Evolutionary conservation across 2,888 invertebrate species (phyloP).

Genomic region (Drosophila meridionalis): DNA sequence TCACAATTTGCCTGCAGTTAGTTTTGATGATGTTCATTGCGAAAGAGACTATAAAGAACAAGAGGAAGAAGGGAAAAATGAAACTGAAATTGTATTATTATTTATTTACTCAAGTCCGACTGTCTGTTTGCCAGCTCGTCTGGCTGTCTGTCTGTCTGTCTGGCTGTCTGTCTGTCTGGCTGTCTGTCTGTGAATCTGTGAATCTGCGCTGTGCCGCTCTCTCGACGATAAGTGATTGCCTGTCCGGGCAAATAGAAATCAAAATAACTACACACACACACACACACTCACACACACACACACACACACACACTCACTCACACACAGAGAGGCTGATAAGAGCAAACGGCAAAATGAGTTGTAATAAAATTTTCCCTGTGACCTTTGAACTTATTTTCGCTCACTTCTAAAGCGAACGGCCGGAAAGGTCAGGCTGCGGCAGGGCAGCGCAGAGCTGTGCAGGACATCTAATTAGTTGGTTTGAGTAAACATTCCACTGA

Average conservation of each 20-base stretch:
- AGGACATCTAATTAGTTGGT: slow-evolving; percentile 66
- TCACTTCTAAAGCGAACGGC: slow-evolving; percentile 14
- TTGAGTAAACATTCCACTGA: slow-evolving; percentile 60
- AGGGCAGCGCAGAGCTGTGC: neutral
- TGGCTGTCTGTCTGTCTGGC: slow-evolving; percentile 7
- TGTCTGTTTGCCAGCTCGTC: slow-evolving; percentile 13
- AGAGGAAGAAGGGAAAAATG: neutral
- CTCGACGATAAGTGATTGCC: slow-evolving; percentile 63
- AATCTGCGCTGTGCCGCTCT: slow-evolving; percentile 37
- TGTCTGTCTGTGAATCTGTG: slow-evolving; percentile 20
- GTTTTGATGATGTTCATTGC: slow-evolving; percentile 56
- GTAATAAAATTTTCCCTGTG: slow-evolving; percentile 46
- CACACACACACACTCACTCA: neutral
- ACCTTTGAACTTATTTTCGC: slow-evolving; percentile 56
- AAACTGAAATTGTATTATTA: slow-evolving; percentile 47
- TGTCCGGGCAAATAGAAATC: slow-evolving; percentile 71
- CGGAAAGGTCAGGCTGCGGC: slow-evolving; percentile 31
- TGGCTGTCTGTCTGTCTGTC: neutral
- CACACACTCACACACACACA: slow-evolving; percentile 5
- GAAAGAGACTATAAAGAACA: slow-evolving; percentile 1
- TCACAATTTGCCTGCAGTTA: slow-evolving; percentile 67
- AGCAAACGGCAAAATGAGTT: slow-evolving; percentile 31
- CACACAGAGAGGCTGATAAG: slow-evolving; percentile 39
- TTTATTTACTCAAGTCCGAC: slow-evolving; percentile 57
- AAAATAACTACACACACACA: slow-evolving; percentile 48